These are phyloP conservation scores for Podabrus alpinus DNA, from an alignment of 2,888 invertebrate genomes.

Conservation along the genomic window DNA sequence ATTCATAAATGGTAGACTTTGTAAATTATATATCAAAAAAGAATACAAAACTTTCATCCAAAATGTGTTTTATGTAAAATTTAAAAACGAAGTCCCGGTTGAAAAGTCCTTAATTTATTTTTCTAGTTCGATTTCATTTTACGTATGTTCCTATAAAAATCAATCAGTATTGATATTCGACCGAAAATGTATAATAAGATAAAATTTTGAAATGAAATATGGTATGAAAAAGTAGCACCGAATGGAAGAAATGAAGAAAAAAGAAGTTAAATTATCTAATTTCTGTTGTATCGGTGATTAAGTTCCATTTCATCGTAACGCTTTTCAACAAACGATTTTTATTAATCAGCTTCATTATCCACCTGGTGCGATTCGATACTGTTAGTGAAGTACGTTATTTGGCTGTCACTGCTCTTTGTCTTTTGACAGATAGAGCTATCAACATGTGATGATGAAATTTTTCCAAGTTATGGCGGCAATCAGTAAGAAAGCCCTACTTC, in stretches of 20 bases:
- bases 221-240: not conserved
- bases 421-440: slow-evolving; percentile 53
- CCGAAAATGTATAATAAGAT: too few species aligned
- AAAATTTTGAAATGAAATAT: too few species aligned
- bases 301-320: not conserved
- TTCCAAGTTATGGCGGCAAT: slow-evolving; percentile 49
- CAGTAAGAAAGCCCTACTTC: slow-evolving; percentile 46
- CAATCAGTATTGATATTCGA: too few species aligned
- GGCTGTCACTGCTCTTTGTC: slow-evolving; percentile 47
- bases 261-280: not conserved
- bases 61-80: too few species aligned
- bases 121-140: too few species aligned
- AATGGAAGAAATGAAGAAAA: not conserved
- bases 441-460: slow-evolving; percentile 52
- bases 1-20: too few species aligned
- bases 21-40: too few species aligned
- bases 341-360: slow-evolving; percentile 47
- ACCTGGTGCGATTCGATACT: slow-evolving; percentile 45
- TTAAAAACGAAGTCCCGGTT: too few species aligned
- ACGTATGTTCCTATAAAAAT: too few species aligned
- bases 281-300: not conserved
- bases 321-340: slow-evolving; percentile 34
- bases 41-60: too few species aligned
- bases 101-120: too few species aligned
- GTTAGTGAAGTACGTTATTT: slow-evolving; percentile 44